Base-by-base conservation (phyloP, 2,888 invertebrate genomes). In the Acanthosepion pharaonis region DNA sequence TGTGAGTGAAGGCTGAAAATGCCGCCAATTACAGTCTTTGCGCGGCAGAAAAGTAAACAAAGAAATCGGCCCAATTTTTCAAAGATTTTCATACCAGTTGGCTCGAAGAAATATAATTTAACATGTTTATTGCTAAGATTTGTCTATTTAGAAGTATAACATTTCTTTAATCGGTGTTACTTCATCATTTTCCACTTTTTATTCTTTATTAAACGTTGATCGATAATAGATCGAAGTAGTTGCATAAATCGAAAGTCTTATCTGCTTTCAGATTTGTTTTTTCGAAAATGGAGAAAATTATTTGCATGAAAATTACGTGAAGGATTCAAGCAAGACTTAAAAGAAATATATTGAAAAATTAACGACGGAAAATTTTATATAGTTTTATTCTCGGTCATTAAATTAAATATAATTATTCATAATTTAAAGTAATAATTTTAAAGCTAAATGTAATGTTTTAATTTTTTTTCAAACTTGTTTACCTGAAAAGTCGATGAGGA, bases 21-120 rank as follows among this genome's bases (percentile, higher is more conserved):
- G 78, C 78, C 78, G 78, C 78, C 78, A 78, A 78, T 78, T 78
- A 78, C 78, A 78, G n/a, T n/a, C 78, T 78, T 78, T 78, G 18
- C 78, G n/a, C n/a, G 78, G n/a, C 78, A 78, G n/a, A 15, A 78
- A 78, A 78, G 78, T 78, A 78, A 78, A 78, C 78, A 78, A 78
- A 78, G 78, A 78, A 33, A 78, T 23, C 59, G 51, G 51, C 51
- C 51, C 51, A 51, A 11, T 51, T 51, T 51, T 1, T 59, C 59
- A 20, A 23, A 59, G 59, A 59, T 59, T 23, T 59, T 23, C 1
- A 20, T 1, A 6, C 20, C 15, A 53, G 9, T 18, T 55, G 20
- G 15, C 15, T 55, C 55, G 18, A 59, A 20, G 20, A 55, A 59
- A 59, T 59, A 59, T 20, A 59, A 23, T 20, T 59, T 23, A 59